phyloP scores from a whole-genome alignment of 2,797 vertebrate species.

The Synanceia verrucosa region DNA sequence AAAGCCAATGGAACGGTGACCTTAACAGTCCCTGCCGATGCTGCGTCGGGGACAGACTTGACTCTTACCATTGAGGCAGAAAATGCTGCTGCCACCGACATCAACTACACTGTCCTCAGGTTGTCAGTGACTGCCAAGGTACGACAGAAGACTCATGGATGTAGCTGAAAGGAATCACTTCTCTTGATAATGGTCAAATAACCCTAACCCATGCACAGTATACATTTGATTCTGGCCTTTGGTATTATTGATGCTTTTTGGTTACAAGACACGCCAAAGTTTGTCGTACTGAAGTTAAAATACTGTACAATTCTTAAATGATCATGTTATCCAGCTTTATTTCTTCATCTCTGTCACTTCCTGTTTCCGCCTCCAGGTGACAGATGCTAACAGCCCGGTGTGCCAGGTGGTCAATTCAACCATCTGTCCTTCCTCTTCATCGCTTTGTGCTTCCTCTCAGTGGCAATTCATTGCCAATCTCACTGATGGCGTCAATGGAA shows the following conservation, averaged over 20 bases:
- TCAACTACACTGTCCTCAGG: conserved; percentile 71
- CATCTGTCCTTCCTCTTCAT: conserved; percentile 50
- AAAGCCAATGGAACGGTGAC: conserved; percentile 45
- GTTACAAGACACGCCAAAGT: background rate
- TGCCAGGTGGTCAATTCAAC: conserved; percentile 49
- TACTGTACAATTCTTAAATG: too few relatives aligned
- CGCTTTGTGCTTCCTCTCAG: conserved; percentile 48
- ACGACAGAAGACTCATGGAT: background rate
- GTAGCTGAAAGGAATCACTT: background rate
- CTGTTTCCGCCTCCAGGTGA: conserved; percentile 54
- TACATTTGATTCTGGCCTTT: background rate
- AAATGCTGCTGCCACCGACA: conserved; percentile 48
- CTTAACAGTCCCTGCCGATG: conserved; percentile 45
- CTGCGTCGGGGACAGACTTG: conserved; percentile 70
- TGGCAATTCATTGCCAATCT: conserved; percentile 73
- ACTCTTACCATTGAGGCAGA: conserved; percentile 74
- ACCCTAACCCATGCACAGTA: too few relatives aligned
- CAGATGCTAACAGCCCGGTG: conserved; percentile 58
- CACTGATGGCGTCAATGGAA: conserved; percentile 70
- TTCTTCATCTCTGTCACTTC: background rate
- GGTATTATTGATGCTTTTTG: background rate
- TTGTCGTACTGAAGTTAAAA: background rate
- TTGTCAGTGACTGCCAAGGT: conserved; percentile 71
- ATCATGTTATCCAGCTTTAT: too few relatives aligned
- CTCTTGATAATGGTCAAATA: too few relatives aligned